Evolutionary conservation across 1,140 invertebrate species (phyloP), one percentile per base, ranked within the genome.

Genomic region (Lepidotrigona ventralis): DNA sequence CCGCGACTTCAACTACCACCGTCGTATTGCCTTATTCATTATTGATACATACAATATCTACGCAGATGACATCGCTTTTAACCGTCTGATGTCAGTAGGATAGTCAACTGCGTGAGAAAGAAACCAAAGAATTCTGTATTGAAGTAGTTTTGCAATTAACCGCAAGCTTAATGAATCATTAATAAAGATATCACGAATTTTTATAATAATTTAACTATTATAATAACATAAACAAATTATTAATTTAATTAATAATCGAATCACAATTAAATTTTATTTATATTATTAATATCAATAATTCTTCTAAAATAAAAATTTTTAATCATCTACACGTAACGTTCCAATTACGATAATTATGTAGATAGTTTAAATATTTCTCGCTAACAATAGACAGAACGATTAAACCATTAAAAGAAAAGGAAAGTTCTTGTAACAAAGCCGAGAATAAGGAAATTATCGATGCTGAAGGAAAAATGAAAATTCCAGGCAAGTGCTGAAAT

Each of bases 41-140:
- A 80, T 80, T 73, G 56, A 80, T 73, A 64, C 46, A 33, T 73
- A 39, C 46, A 53, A 72, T 54, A 79, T 80, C 79, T 73, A 80
- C 17, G 78, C 78, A 51, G 64, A 51, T 29, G 33, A 39, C 51
- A 56, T 73, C 39, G 39, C 73, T 80, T 63, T 69, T 69, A 53
- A 46, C 29, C 54, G 56, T 46, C 23, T 26, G 71, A 80, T 53
- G 64, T 26, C 54, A 54, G 53, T 29, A 21, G 19, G 29, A 54
- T 5, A 46, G 4, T n/a, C 33, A 23, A 11, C 8, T 68, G 66
- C 11, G 9, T 23, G 17, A 19, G 1, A 39, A 68, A 39, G 66
- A 33, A 66, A 66, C 64, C 1, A 29, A 2, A 17, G 26, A 17
- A 29, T 19, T 17, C 9, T 12, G 11, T 58, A 23, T 58, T 9